Evolutionary conservation across 2,113 vertebrate genomes (phyloP), one percentile per base, ranked within the genome.

Genomic region (Rhizomys pruinosus): DNA sequence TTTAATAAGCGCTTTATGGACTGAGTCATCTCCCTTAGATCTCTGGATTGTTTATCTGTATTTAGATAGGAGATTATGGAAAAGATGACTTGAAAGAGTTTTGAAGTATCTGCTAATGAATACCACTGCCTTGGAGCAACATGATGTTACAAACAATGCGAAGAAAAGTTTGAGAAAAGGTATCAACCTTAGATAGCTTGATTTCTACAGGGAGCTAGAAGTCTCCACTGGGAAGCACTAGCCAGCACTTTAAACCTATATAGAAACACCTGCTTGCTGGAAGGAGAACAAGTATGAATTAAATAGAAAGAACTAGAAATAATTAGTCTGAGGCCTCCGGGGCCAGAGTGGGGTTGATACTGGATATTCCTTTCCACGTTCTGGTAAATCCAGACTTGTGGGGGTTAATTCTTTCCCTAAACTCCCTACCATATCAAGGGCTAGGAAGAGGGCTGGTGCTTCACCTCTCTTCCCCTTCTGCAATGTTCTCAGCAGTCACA

Each of bases 251-350:
- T 12, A 16, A 4, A 22, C 16, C 1, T 6, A 27, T 2, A 12
- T 20, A 47, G 10, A 5, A 84, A 37, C 4, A 16, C 32, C 29
- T 71, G 63, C 22, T 34, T 55, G 23, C 63, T 59, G 37, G 34
- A 16, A 52, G 44, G 66, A 69, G 52, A 74, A 63, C 78, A 74
- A 13, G 32, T 20, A 66, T 42, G 25, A 71, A 22, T 59, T 25
- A 84, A 64, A 64, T 52, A 57, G 68, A 42, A 74, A 20, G 29
- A 17, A 44, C 10, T 20, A 25, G 32, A 37, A 64, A n/a, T 76
- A 29, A 12, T 44, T 17, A 34, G 9, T 7, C 4, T 3, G 27
- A 1, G 1, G 27, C 23, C 23, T 11, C 37, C 0, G 0, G 0
- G 42, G 42, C 34, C 42, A 69, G 63, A 90, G 23, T 17, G 23